Base-by-base conservation (phyloP, 2,888 invertebrate species). In the Theodoxus fluviatilis region DNA sequence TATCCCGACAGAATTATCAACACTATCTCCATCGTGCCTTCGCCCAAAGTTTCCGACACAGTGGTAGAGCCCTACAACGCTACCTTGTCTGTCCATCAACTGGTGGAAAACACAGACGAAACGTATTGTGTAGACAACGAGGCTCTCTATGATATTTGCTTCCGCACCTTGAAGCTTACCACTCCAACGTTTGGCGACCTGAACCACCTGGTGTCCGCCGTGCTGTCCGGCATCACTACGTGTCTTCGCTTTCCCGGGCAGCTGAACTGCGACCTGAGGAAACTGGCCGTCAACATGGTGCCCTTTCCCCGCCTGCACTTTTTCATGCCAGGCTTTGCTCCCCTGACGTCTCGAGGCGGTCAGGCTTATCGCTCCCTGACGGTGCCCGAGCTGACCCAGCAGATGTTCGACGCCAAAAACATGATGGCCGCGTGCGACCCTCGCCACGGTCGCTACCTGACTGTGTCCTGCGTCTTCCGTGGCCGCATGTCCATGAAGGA, bases 401-500 rank as follows among this genome's bases (percentile, higher is more conserved):
- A 72, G 70, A 72, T 72, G 70, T 72, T 68, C 66, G 69, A 69
- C 33, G 70, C 72, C 33, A 72, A 68, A 12, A 72, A 72, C 63
- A 72, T 72, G 72, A 72, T 72, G 72, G 68, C 68, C 47, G 72
- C 72, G 22, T 31, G 25, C 6, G 72, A 72, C 38, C 72, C 72
- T 9, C 55, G 67, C 4, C 31, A 70, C 31, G 72, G 72, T 3
- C 55, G 72, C 3, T 72, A 70, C 55, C 64, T 72, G 15, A 72
- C 72, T 3, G 74, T 70, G 7, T 69, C 69, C 40, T 66, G 72
- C 40, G 47, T 74, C 55, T 72, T 74, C 59, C 65, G 74, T 38
- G 74, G 74, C 15, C 38, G 66, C 12, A 31, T 74, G 25, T 74
- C 74, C 7, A 74, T 72, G 15, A 71, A 71, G 71, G 71, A 71